Base-by-base conservation (phyloP, 2,888 invertebrate genomes). In the Branchellion lobata region DNA sequence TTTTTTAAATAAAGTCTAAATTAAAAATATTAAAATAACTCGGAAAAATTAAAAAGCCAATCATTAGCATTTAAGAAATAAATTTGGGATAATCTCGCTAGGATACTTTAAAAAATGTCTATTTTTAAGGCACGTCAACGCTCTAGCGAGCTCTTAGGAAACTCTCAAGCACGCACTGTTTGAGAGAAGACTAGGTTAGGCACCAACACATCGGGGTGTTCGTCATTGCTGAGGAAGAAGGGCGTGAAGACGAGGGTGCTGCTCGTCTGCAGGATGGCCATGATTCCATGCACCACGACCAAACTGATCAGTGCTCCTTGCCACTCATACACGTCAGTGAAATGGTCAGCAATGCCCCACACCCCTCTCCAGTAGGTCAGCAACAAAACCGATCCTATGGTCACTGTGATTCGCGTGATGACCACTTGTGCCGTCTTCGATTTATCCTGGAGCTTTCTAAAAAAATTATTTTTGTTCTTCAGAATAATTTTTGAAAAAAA, bases 281-380 rank as follows among this genome's bases (percentile, higher is more conserved):
- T 57, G 21, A 57, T 57, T 14, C 3, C 61, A 57, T 57, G 61
- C 5, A 8, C 8, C n/a, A 57, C 24, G 3, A n/a, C 24, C 61
- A 57, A 57, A 5, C 61, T n/a, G 5, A 57, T 57, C 14, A 57
- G n/a, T 14, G 61, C 61, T 5, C 61, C 61, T n/a, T 57, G 61
- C 61, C 61, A 57, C 14, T n/a, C 61, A 57, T 57, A 57, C 24
- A 18, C 3, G 61, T 57, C 61, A 24, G 61, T 57, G 14, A n/a
- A 14, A 5, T 5, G 3, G 61, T 57, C 61, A 5, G 61, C 61
- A n/a, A 57, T 14, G 14, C 61, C 61, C 61, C 61, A 57, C 24
- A 57, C 61, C 24, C 14, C 61, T n/a, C 61, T 57, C 61, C 61
- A 57, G 61, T 57, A 57, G 61, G 61, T 57, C 3, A 57, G 24